phyloP scores from a whole-genome alignment of 23 tunicate genomes.

The Halocynthia roretzi region DNA sequence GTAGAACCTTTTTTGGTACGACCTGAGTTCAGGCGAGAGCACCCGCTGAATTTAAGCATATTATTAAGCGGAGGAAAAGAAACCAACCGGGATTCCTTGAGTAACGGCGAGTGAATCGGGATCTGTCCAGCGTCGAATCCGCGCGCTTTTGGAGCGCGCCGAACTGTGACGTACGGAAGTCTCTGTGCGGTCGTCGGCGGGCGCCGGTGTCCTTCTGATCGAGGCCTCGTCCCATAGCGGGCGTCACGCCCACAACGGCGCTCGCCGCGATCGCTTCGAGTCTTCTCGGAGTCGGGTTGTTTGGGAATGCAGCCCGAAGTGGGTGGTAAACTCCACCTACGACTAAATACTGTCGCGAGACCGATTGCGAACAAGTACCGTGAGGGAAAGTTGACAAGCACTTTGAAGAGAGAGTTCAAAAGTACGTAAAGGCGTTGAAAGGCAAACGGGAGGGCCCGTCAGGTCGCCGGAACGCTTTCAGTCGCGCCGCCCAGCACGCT shows the following conservation, averaged over 20 bases:
- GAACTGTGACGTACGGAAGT: no score
- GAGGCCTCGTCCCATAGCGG: constrained; percentile 5
- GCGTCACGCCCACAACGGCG: neutral
- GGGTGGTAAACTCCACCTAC: constrained; percentile 9
- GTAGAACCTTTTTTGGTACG: no score
- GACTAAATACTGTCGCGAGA: no score
- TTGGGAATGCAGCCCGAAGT: no score
- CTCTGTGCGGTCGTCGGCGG: constrained; percentile 1
- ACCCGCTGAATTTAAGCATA: no score
- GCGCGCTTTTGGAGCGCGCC: no score
- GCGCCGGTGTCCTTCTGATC: constrained; percentile 4
- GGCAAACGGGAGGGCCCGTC: constrained; percentile 25
- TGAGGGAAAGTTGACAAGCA: constrained; percentile 46
- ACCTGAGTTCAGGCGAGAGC: no score
- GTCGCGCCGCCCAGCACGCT: neutral
- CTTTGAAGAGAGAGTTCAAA: constrained; percentile 17
- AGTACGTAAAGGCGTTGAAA: constrained; percentile 28
- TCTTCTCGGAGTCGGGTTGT: neutral
- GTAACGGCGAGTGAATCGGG: no score
- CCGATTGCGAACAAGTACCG: constrained; percentile 32
- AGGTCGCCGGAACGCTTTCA: constrained; percentile 5
- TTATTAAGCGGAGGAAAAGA: no score
- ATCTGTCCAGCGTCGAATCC: no score
- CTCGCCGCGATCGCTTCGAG: constrained; percentile 12
- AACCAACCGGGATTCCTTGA: no score